Evolutionary conservation across 1,140 invertebrate species (phyloP), one percentile per base, ranked within the genome.

Genomic region (Bicyclus anynana): DNA sequence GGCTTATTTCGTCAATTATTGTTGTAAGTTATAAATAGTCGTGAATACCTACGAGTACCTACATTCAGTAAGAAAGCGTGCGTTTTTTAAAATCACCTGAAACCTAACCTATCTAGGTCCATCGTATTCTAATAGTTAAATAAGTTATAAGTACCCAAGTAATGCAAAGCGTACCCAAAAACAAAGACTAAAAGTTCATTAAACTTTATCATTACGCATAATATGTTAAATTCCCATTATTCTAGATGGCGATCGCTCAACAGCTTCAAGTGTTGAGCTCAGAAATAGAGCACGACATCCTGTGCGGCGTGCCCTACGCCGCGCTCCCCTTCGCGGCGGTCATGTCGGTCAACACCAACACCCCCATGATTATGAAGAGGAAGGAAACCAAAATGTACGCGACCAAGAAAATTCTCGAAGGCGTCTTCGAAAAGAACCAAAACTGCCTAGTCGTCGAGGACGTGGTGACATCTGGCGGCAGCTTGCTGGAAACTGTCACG

Each of bases 221-320:
- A n/a, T n/a, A n/a, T n/a, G n/a, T n/a, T n/a, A n/a, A n/a, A n/a
- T 33, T 35, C 14, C 9, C 17, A 7, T 18, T 29, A 51, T 51
- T 58, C 16, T 37, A 87, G 84, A 69, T 73, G 54, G 71, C 82
- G 12, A 68, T 85, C 29, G 69, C 75, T 2, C 44, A 72, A 56
- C 74, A 79, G 17, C 57, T 87, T 26, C 64, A 77, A 47, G 62
- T 66, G 2, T 49, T 87, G 14, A 65, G 79, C 1, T 69, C 64
- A 0, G 71, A 69, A 59, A 75, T 84, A 46, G 44, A 73, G 6
- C 75, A 85, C 62, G 92, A 95, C 66, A 91, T 95, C 57, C 84
- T 99, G 18, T 99, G 98, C 89, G 98, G 98, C 7, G 97, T 99
- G 0, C 98, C 98, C 0, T 99, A 99, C 74, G 98, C 97, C 12